Base-by-base conservation (phyloP, 53 echinoderm and acorn worm species). In the Hippasteria phrygiana region DNA sequence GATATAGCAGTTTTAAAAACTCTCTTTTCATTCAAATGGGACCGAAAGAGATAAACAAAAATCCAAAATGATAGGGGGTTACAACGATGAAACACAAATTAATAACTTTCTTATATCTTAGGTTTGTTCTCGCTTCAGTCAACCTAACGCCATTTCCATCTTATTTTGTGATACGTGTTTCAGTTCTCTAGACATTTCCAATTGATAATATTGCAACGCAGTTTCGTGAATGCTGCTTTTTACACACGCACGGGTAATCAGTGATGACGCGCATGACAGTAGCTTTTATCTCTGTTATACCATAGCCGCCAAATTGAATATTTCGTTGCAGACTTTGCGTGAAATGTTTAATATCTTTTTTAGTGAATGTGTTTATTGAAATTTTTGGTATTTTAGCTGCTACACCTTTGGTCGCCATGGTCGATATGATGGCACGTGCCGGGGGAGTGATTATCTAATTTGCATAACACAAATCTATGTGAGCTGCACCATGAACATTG, bases 401-500 rank as follows among this genome's bases (percentile, higher is more conserved):
- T 33, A 4, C 16, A 67, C 69, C 37, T 67, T 67, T 35, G 37
- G 13, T 14, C 48, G 8, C 48, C 14, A 10, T 48, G 14, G 14
- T 36, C 34, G 69, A 67, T 67, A 67, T 67, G 36, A 11, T 22
- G 34, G 36, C 79, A 79, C 79, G 79, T 29, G 79, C 24, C 38
- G 39, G 56, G 56, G 7, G 79, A 79, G 62, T 79, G 79, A 59
- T 79, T 43, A 39, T 22, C n/a, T 17, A 59, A 79, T 79, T 42
- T 62, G 40, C 29, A 55, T 38, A 39, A 37, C 55, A n/a, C 16
- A 79, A 55, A 35, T 11, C 29, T 22, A n/a, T 31, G 16, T 8
- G 59, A 18, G 12, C 43, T 55, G 59, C 36, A 79, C 55, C 54
- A 31, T 47, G 76, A 48, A 67, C 67, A 62, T 62, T 79, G 79